These are phyloP conservation scores for Deilephila elpenor DNA, from an alignment of 2,888 invertebrate genomes.

Conservation along the genomic window DNA sequence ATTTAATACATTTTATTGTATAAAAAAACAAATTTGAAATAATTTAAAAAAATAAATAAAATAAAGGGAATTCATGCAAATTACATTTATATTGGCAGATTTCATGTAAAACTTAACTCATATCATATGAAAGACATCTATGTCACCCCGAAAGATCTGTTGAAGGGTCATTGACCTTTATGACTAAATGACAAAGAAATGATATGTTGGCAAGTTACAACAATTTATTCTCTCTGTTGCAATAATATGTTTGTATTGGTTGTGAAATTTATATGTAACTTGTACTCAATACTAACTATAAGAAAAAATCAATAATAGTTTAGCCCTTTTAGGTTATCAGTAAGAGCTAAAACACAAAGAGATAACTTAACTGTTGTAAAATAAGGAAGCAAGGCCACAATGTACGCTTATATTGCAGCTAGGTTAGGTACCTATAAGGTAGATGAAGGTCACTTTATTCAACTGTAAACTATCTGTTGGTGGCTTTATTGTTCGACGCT, in stretches of 20 bases:
- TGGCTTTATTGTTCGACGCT: neutral
- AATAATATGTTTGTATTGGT: neutral
- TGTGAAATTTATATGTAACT: neutral
- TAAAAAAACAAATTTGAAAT: neutral
- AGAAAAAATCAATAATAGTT: neutral
- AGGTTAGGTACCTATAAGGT: slow-evolving; percentile 38
- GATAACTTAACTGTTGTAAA: slow-evolving; percentile 12
- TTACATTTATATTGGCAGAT: neutral
- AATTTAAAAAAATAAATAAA: neutral
- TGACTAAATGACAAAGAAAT: slow-evolving; percentile 29
- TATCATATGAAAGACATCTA: neutral
- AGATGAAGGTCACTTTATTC: slow-evolving; percentile 50
- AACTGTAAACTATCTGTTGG: slow-evolving; percentile 40
- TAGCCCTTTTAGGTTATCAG: slow-evolving; percentile 1
- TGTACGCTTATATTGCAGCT: slow-evolving; percentile 42
- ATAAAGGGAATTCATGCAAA: no score
- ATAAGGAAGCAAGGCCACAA: slow-evolving; percentile 44
- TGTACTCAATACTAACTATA: neutral
- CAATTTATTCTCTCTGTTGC: slow-evolving; percentile 10
- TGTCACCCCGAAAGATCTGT: slow-evolving; percentile 17
- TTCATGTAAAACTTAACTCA: neutral
- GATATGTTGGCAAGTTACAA: slow-evolving; percentile 2
- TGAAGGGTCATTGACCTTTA: slow-evolving; percentile 33
- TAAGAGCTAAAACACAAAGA: slow-evolving; percentile 19
- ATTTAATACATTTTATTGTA: neutral